Percentiles rank a stretch among this genome's conserved stretches.
These are phyloP conservation scores for Pagetopsis macropterus DNA, from an alignment of 2,797 vertebrate species.

Conservation along the genomic window DNA sequence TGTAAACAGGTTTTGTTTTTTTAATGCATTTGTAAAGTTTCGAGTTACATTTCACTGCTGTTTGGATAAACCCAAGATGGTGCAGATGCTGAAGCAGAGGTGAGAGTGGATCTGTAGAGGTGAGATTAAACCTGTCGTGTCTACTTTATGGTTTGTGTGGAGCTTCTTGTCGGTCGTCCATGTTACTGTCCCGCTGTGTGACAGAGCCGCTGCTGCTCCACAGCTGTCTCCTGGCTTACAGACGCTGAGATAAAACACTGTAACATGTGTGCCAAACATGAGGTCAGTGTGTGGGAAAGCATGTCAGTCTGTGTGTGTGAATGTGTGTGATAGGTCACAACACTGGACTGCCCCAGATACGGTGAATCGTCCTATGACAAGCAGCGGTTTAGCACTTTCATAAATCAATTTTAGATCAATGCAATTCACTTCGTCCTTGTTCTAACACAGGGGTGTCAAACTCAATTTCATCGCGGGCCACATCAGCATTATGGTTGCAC, in stretches of 20 bases:
- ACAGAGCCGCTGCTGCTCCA: slow-evolving; percentile 40
- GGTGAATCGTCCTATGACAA: slow-evolving; percentile 27
- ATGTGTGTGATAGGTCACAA: slow-evolving; percentile 44
- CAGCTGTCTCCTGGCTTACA: slow-evolving; percentile 64
- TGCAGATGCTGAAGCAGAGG: background rate
- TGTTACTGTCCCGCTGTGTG: slow-evolving; percentile 49
- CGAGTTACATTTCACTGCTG: background rate
- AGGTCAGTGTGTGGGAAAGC: slow-evolving; percentile 67
- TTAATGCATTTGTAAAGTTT: background rate
- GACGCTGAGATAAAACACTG: slow-evolving; percentile 57
- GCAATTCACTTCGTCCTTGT: background rate
- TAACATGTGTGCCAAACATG: slow-evolving; percentile 53
- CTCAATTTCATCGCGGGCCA: no score
- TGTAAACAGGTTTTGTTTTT: background rate
- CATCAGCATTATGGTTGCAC: no score
- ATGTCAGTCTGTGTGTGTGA: slow-evolving; percentile 40
- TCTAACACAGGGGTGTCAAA: background rate
- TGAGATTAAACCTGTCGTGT: background rate
- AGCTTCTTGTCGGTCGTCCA: slow-evolving; percentile 41
- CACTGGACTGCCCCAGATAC: slow-evolving; percentile 32
- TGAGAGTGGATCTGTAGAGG: background rate
- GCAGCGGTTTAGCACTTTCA: slow-evolving; percentile 30
- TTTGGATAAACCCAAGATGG: background rate
- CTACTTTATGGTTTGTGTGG: background rate
- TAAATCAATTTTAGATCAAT: slow-evolving; percentile 49